Evolutionary conservation across 2,888 invertebrate genomes (phyloP), one percentile per base, ranked within the genome.

Genomic region (Drosophila leonis): DNA sequence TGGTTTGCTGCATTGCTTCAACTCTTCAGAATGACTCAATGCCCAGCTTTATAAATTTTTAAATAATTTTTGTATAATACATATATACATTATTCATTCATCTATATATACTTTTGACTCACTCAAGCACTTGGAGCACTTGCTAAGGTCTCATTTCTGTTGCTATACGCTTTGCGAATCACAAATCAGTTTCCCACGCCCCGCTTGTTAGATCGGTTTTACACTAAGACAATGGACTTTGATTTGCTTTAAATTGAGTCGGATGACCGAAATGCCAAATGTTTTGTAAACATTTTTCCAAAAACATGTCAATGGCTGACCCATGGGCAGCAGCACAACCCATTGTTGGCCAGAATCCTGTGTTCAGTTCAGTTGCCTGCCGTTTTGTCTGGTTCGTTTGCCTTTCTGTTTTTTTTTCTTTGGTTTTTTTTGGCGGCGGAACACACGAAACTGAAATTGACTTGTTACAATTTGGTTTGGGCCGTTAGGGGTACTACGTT

Each of bases 201-300:
- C 70, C 72, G 64, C 63, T 80, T 67, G 61, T 54, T 46, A 29
- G 51, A 39, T 60, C 48, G 37, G 13, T 57, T 68, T 59, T 60
- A 54, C 48, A 48, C 55, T 51, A 33, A 54, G 60, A 86, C 87
- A 86, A 87, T 83, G 63, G 33, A n/a, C 20, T 61, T 62, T 76
- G 82, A 83, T 82, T 85, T 88, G 74, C 65, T 80, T 80, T 72
- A 80, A 88, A 88, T 85, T 80, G 79, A 76, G 57, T 69, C 68
- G 65, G 55, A 63, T 46, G 52, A 54, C 70, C 57, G 44, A 67
- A 67, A 83, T 82, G 73, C 76, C 71, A 74, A 86, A 84, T 91
- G 85, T 91, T 91, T 91, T 81, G 87, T 90, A 89, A 91, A 91
- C 90, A 91, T 72, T 74, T 83, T 70, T 77, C 77, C 72, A 88